Percentiles rank a stretch among this genome's conserved stretches.
Conservation (phyloP, 2,797 vertebrate species). For the Cygnus olor region DNA sequence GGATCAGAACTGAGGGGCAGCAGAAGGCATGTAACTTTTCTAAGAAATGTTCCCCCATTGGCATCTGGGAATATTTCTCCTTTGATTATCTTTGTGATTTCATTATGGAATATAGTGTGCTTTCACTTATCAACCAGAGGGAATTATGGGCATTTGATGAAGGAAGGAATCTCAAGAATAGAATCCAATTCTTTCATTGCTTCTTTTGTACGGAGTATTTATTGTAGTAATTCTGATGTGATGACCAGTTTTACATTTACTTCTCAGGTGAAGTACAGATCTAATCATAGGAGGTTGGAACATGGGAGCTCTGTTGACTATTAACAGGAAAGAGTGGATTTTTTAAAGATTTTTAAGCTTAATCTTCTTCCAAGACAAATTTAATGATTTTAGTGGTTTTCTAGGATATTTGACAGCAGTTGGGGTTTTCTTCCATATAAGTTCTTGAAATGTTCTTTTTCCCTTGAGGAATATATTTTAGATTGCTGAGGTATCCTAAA, state of each 20-base stretch:
- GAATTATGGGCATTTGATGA: neutral
- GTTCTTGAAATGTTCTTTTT: neutral
- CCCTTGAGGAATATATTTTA: neutral
- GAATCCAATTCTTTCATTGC: neutral
- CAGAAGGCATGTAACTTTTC: neutral
- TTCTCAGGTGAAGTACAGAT: neutral
- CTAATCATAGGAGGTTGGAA: neutral
- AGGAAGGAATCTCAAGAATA: neutral
- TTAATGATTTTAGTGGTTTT: neutral
- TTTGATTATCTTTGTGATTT: neutral
- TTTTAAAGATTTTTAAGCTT: neutral
- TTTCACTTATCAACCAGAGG: neutral
- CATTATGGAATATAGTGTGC: neutral
- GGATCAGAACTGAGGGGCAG: neutral
- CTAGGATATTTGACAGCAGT: neutral
- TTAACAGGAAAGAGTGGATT: neutral
- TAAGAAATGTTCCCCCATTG: neutral
- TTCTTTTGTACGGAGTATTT: neutral
- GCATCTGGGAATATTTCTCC: neutral
- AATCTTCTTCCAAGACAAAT: neutral
- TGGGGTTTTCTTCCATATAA: neutral
- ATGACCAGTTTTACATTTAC: neutral
- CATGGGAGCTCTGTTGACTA: neutral
- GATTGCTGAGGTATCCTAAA: neutral
- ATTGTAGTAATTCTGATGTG: neutral